These are phyloP conservation scores for Pelobates cultripes DNA, from an alignment of 2,797 vertebrate genomes.

Conservation along the genomic window DNA sequence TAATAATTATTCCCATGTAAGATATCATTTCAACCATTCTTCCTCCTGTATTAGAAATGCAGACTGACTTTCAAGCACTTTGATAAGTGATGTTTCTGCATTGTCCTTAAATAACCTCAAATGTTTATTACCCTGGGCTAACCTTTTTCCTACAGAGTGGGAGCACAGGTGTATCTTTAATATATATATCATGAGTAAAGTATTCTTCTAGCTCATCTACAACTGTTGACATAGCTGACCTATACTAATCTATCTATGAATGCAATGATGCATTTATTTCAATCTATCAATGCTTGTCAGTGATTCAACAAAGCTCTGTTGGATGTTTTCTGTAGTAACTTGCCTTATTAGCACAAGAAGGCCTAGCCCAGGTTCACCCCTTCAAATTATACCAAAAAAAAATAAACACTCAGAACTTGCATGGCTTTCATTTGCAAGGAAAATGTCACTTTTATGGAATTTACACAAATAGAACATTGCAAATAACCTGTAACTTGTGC, in stretches of 20 bases:
- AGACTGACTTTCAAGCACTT: too few species aligned
- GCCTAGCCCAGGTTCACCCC: too few species aligned
- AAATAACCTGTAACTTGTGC: too few species aligned
- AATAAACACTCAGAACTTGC: too few species aligned
- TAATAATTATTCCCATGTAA: too few species aligned
- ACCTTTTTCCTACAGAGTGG: background rate
- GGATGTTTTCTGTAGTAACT: slow-evolving; percentile 6
- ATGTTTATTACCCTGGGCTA: background rate
- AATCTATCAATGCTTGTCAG: slow-evolving; percentile 24
- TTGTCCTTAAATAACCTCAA: slow-evolving; percentile 21
- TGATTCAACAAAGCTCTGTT: background rate
- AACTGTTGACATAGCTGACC: slow-evolving; percentile 4
- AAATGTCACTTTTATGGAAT: too few species aligned
- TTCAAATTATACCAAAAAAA: too few species aligned
- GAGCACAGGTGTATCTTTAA: slow-evolving; percentile 7
- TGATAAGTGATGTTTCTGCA: too few species aligned
- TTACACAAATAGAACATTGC: too few species aligned
- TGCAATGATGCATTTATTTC: background rate
- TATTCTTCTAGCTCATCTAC: background rate
- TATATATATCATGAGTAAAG: background rate
- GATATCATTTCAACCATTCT: too few species aligned
- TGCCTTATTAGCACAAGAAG: background rate
- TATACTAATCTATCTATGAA: background rate
- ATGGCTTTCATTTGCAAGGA: too few species aligned
- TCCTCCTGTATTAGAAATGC: too few species aligned